phyloP scores from a whole-genome alignment of 35 echinoderm and acorn worm genomes.

The Apostichopus japonicus region DNA sequence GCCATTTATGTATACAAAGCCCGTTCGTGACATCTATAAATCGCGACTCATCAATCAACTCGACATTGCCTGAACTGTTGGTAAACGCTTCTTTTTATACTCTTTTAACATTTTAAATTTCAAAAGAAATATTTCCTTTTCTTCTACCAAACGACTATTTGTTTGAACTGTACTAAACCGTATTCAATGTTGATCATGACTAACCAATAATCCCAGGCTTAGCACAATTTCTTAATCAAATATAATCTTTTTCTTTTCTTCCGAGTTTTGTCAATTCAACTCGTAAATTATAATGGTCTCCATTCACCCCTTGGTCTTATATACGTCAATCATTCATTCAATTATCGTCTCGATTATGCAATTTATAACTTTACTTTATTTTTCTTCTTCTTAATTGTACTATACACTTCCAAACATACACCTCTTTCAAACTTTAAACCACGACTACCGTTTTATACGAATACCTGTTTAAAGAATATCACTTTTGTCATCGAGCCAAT shows the following conservation, averaged over 20 bases:
- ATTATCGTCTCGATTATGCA: background rate
- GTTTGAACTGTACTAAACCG: background rate
- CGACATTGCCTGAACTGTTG: too few relatives aligned
- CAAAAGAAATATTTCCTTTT: too few relatives aligned
- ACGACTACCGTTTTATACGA: background rate
- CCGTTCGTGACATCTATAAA: too few relatives aligned
- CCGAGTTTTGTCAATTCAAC: background rate
- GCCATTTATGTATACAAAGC: too few relatives aligned
- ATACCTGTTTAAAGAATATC: conserved; percentile 22
- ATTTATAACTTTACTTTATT: background rate
- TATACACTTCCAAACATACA: background rate
- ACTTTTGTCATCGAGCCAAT: conserved; percentile 8
- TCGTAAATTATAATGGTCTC: background rate
- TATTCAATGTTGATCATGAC: background rate
- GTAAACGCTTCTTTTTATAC: too few relatives aligned
- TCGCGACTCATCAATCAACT: too few relatives aligned
- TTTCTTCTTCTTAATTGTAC: background rate
- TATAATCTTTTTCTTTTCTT: background rate
- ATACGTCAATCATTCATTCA: background rate
- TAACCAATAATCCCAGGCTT: background rate
- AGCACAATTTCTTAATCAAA: background rate
- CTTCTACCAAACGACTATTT: background rate
- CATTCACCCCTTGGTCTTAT: background rate
- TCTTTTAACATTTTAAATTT: too few relatives aligned
- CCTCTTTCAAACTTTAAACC: background rate